Conservation (phyloP, 2,113 vertebrate genomes). For the Syrrhaptes paradoxus region DNA sequence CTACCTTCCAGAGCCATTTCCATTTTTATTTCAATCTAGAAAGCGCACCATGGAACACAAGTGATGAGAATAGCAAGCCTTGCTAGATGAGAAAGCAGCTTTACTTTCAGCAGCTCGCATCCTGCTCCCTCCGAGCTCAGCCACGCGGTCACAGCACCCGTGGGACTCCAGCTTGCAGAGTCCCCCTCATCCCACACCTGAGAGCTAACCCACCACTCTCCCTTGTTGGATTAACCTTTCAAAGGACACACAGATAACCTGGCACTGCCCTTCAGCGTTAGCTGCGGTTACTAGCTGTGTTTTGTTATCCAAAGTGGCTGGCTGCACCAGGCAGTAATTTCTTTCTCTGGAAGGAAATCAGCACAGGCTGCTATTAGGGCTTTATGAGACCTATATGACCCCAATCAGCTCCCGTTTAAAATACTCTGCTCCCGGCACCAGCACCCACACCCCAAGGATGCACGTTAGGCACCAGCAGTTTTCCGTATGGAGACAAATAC, state of each 20-base stretch:
- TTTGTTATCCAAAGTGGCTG: background rate
- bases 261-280: background rate
- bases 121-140: background rate
- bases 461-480: background rate
- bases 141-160: background rate
- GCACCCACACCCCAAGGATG: background rate
- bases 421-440: background rate
- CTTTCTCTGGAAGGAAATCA: background rate
- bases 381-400: background rate
- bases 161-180: background rate
- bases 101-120: background rate
- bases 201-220: background rate
- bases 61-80: background rate
- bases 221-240: background rate
- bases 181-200: background rate
- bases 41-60: background rate
- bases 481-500: background rate
- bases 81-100: background rate
- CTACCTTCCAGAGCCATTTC: background rate
- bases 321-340: background rate
- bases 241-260: background rate
- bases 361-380: background rate
- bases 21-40: background rate
- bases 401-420: background rate
- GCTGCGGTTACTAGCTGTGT: background rate